These are phyloP conservation scores for Rosalia funebris DNA, from an alignment of 2,888 invertebrate species.

Conservation along the genomic window DNA sequence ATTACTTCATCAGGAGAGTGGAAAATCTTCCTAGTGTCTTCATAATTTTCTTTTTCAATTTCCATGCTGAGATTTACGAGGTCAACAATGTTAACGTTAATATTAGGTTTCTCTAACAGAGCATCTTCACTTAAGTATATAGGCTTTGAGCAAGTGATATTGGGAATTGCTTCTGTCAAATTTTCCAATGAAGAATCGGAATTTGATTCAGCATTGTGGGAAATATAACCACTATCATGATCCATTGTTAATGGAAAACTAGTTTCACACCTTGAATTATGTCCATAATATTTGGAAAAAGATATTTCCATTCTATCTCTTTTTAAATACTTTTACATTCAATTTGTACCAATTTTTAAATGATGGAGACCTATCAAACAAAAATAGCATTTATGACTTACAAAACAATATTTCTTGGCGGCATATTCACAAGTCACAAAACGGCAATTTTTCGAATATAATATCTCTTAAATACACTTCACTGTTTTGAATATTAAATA, in stretches of 20 bases:
- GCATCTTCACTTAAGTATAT: constrained; percentile 59
- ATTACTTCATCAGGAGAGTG: constrained; percentile 44
- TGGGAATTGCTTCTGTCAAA: constrained; percentile 18
- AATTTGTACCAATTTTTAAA: no score
- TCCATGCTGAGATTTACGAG: constrained; percentile 28
- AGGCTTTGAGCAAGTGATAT: no score
- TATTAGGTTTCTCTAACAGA: constrained; percentile 57
- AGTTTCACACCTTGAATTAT: not conserved
- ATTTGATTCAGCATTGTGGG: constrained; percentile 59
- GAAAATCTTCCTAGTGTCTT: constrained; percentile 40
- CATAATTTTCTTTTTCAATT: constrained; percentile 40
- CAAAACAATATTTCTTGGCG: no score
- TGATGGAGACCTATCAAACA: no score
- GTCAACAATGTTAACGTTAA: constrained; percentile 27
- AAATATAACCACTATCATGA: constrained; percentile 62
- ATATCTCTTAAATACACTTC: no score
- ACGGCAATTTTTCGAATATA: no score
- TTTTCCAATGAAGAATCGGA: constrained; percentile 47
- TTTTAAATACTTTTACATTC: no score
- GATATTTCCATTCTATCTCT: constrained; percentile 24
- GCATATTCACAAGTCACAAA: no score
- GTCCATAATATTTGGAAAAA: constrained; percentile 9
- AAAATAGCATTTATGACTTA: no score
- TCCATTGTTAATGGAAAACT: constrained; percentile 48
- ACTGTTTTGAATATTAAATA: no score